phyloP scores from a whole-genome alignment of 2,797 vertebrate species.

The Paguma larvata region DNA sequence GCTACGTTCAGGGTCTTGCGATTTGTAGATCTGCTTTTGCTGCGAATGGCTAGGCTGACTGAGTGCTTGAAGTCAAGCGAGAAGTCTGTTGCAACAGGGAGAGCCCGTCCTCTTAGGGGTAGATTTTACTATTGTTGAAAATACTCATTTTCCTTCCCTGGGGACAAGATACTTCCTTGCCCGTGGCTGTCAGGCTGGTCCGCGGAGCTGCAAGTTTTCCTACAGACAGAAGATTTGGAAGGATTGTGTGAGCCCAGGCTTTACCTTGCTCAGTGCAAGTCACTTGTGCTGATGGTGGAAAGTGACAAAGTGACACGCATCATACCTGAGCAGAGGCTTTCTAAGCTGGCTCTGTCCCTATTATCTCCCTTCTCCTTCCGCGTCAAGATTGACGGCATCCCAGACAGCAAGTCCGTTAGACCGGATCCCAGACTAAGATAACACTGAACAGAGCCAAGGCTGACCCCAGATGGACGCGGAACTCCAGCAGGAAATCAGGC shows the following conservation, averaged over 20 bases:
- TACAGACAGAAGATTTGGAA: neutral
- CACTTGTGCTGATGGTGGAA: neutral
- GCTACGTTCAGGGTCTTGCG: neutral
- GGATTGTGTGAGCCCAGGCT: accelerated
- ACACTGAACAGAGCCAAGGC: neutral
- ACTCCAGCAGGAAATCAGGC: neutral
- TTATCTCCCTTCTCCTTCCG: neutral
- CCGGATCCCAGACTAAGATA: neutral
- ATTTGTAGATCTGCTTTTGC: accelerated
- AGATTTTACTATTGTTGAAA: no score
- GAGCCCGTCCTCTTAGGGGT: neutral
- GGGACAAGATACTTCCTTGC: neutral
- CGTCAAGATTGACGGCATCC: neutral
- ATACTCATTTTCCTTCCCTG: neutral
- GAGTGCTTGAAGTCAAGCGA: neutral
- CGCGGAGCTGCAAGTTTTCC: accelerated
- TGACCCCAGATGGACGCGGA: neutral
- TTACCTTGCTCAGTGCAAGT: neutral
- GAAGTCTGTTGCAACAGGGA: neutral
- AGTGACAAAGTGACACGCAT: accelerated
- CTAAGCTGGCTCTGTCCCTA: neutral
- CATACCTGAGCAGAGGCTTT: neutral
- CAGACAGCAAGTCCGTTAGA: neutral
- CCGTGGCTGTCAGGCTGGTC: no score
- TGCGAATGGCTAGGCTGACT: accelerated